Percentiles rank a stretch among this genome's conserved stretches.
Evolutionary conservation across 2,888 invertebrate species (phyloP).

Genomic region (Saturnia pavonia): DNA sequence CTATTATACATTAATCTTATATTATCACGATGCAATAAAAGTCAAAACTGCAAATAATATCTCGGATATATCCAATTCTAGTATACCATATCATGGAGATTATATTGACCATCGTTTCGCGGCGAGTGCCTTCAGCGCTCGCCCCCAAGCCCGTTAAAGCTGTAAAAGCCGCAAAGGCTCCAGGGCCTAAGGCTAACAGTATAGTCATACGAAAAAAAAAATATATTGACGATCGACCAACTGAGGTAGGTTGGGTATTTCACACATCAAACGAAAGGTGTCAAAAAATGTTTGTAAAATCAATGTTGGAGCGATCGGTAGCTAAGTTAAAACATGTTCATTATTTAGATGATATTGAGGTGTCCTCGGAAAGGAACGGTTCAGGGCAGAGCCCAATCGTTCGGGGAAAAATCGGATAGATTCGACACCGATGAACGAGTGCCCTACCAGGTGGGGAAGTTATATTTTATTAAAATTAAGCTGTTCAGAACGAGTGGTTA

Average conservation of each 20-base stretch:
- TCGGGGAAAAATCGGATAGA: conserved; percentile 62
- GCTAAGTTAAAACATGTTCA: conserved; percentile 66
- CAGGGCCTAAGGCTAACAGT: no score
- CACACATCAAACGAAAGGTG: conserved; percentile 61
- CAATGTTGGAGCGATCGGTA: conserved; percentile 63
- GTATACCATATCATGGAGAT: conserved; percentile 40
- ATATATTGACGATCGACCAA: conserved; percentile 37
- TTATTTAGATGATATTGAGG: conserved; percentile 65
- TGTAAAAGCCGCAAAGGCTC: no score
- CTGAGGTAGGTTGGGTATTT: conserved; percentile 34
- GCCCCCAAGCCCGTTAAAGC: no score
- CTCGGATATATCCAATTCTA: conserved; percentile 31
- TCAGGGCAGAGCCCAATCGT: conserved; percentile 58
- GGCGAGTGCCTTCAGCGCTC: no score
- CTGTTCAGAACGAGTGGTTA: conserved; percentile 47
- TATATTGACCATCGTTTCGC: conserved; percentile 37
- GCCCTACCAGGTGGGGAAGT: conserved; percentile 54
- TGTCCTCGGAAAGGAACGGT: conserved; percentile 42
- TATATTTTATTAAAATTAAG: conserved; percentile 70
- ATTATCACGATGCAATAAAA: neutral
- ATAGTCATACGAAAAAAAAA: no score
- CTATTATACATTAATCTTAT: no score
- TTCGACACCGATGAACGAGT: conserved; percentile 56
- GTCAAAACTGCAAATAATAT: conserved; percentile 15
- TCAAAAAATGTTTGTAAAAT: conserved; percentile 67